phyloP scores from a whole-genome alignment of 2,888 invertebrate genomes.

The Phaedon cochleariae region DNA sequence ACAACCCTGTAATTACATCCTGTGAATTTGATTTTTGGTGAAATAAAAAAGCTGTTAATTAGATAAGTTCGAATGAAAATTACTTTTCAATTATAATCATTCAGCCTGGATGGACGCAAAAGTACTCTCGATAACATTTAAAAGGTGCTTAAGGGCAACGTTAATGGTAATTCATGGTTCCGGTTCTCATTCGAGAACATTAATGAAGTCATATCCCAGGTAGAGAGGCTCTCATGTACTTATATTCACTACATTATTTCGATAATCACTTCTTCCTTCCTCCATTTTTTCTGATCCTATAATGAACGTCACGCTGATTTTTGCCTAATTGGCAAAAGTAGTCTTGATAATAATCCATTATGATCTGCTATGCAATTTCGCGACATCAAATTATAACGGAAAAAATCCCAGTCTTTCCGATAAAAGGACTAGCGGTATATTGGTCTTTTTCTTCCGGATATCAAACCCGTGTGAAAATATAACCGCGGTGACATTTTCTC shows the following conservation, averaged over 20 bases:
- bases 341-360: background rate
- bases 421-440: constrained; percentile 21
- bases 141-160: too few species aligned
- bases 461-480: constrained; percentile 34
- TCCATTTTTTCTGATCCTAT: background rate
- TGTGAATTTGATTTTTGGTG: too few species aligned
- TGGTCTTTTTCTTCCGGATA: constrained; percentile 30
- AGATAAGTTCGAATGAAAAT: too few species aligned
- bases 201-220: background rate
- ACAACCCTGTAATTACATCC: too few species aligned
- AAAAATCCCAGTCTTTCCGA: constrained; percentile 9
- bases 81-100: too few species aligned
- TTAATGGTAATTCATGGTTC: too few species aligned
- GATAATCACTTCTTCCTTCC: background rate
- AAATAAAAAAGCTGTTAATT: too few species aligned
- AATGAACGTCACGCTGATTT: background rate
- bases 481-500: constrained; percentile 34
- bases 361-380: background rate
- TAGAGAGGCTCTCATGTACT: background rate
- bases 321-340: background rate
- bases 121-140: too few species aligned
- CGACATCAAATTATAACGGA: constrained; percentile 11
- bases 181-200: background rate
- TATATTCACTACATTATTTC: background rate
- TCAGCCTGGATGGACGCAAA: too few species aligned